Evolutionary conservation across 2,797 vertebrate genomes (phyloP).

Genomic region (Botia almorhae): DNA sequence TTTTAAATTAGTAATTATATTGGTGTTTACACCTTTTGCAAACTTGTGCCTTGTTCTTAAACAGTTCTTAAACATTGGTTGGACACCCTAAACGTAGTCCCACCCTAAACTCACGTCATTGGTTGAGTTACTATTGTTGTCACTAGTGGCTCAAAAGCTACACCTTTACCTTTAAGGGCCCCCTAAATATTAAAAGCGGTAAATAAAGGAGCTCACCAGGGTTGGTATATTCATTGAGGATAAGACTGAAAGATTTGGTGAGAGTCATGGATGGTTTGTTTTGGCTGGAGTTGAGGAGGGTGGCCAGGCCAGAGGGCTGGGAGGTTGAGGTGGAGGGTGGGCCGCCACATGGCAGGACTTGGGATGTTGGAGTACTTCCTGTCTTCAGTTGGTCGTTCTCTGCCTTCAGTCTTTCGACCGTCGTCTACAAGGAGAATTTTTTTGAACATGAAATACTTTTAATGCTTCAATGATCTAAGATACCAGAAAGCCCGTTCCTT

Average conservation of each 20-base stretch:
- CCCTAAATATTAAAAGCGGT: background rate
- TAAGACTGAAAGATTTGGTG: conserved; percentile 88
- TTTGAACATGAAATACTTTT: background rate
- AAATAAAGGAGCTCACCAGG: conserved; percentile 75
- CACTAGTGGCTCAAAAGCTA: background rate
- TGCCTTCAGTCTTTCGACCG: conserved; percentile 91
- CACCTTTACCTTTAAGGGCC: background rate
- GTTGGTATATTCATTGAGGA: conserved; percentile 80
- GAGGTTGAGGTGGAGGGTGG: conserved; percentile 59
- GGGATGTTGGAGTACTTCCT: conserved; percentile 71
- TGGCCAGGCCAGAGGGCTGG: conserved; percentile 72
- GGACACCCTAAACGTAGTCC: no score
- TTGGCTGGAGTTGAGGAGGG: conserved; percentile 82
- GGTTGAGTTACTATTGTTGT: no score
- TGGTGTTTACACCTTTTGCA: no score
- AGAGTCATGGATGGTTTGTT: conserved; percentile 88
- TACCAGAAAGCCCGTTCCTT: background rate
- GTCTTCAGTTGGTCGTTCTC: conserved; percentile 95
- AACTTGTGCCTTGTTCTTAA: no score
- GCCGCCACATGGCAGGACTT: conserved; percentile 47
- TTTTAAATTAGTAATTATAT: no score
- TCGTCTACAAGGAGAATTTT: conserved; percentile 75
- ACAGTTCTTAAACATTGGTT: no score
- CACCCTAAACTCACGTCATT: no score
- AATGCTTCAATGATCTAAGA: background rate